Base-by-base conservation (phyloP, 2,888 invertebrate species). In the Gari tellinella region DNA sequence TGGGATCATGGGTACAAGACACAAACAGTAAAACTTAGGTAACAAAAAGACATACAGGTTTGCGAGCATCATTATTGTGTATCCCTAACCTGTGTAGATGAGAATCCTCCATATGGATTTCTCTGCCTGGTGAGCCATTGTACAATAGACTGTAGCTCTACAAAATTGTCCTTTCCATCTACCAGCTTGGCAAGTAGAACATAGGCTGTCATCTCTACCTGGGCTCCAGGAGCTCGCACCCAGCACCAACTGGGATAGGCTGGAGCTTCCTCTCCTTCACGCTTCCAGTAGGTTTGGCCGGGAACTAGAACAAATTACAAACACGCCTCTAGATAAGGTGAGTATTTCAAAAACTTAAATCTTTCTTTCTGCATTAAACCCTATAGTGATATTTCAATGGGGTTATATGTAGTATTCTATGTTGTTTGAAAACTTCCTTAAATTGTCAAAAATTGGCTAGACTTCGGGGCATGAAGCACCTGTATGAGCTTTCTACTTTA, bases 141-240 rank as follows among this genome's bases (percentile, higher is more conserved):
- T 86, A 96, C 93, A 38, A 96, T 93, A 0, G 95, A 95, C 26
- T 82, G 76, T 19, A 85, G 83, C 15, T 85, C 86, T 15, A 80
- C 78, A 3, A 87, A 61, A 10, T 25, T 43, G 0, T 95, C 78
- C 2, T 69, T 56, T 1, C 46, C 43, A n/a, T 66, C 58, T 14
- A 68, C 51, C 19, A 94, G 88, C 85, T 94, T 94, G 0, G 96
- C 95, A 63, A 97, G 93, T 64, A 99, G 92, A 0, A 95, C 96
- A 92, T 98, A 99, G 0, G 98, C 95, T 0, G 98, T 97, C 83
- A 97, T 96, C 91, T 97, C 96, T 4, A 98, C 94, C 82, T 96
- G 95, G 0, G 95, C 94, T 0, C 96, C 95, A 70, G 94, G 94
- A 0, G 96, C 95, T 72, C 94, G 92, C 55, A 63, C 78, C 83